A percentile compares a stretch with the other conserved stretches of the same genome.
phyloP scores from a whole-genome alignment of 2,113 vertebrate species.

The Lamprotornis superbus region DNA sequence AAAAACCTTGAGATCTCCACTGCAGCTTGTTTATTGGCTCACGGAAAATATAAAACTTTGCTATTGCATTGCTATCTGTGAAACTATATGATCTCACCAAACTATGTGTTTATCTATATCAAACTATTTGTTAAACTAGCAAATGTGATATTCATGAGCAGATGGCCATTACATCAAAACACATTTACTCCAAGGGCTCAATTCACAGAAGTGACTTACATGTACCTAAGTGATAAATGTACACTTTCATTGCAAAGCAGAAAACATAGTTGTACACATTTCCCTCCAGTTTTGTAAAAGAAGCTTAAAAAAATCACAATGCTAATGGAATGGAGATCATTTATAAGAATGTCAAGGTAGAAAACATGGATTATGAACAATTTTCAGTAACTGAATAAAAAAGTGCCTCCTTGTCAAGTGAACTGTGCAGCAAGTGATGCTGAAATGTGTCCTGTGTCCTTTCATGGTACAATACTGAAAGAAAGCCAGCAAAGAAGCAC shows the following conservation, averaged over 20 bases:
- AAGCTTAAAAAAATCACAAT: conserved; percentile 15
- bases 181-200: conserved; percentile 67
- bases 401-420: neutral
- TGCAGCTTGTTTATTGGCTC: neutral
- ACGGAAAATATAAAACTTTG: conserved; percentile 32
- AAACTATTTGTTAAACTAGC: conserved; percentile 59
- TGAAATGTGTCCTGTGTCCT: neutral
- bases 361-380: neutral
- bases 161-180: conserved; percentile 75
- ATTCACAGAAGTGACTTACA: conserved; percentile 58
- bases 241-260: conserved; percentile 13
- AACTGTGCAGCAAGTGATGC: neutral
- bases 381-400: neutral
- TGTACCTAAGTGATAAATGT: conserved; percentile 68
- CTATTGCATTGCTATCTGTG: conserved; percentile 56
- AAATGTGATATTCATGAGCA: conserved; percentile 69
- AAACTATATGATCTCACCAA: conserved; percentile 54
- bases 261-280: conserved; percentile 35
- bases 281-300: conserved; percentile 44
- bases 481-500: neutral
- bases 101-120: conserved; percentile 53
- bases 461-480: neutral
- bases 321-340: neutral
- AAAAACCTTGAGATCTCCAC: neutral
- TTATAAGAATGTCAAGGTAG: conserved; percentile 29